A percentile compares a stretch with the other conserved stretches of the same genome.
These are phyloP conservation scores for Hydractinia echinata DNA, from an alignment of 30 jellyfish, hydroid and myxozoan genomes.

Conservation along the genomic window DNA sequence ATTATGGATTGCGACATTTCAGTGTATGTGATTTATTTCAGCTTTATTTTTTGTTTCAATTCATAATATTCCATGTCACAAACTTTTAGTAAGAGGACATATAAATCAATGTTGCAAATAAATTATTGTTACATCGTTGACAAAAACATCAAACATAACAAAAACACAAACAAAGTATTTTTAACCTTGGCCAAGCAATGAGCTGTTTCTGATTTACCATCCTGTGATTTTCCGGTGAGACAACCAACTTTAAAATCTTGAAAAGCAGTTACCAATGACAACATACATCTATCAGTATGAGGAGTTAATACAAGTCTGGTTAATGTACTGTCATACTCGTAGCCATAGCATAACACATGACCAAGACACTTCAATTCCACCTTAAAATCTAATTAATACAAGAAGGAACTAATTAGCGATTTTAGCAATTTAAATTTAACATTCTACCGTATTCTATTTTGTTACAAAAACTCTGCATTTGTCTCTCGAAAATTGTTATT, in stretches of 20 bases:
- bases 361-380: neutral
- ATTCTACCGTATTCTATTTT: too few relatives aligned
- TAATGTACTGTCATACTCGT: neutral
- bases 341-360: neutral
- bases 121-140: too few relatives aligned
- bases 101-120: too few relatives aligned
- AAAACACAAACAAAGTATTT: neutral
- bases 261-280: neutral
- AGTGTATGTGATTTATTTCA: too few relatives aligned
- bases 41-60: too few relatives aligned
- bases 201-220: constrained; percentile 3
- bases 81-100: too few relatives aligned
- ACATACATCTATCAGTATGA: constrained; percentile 3
- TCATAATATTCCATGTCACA: too few relatives aligned
- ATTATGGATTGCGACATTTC: too few relatives aligned
- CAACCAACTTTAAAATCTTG: constrained; percentile 20
- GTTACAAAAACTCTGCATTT: too few relatives aligned
- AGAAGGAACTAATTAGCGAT: neutral
- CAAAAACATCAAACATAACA: neutral
- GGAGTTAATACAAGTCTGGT: neutral
- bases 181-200: constrained; percentile 2
- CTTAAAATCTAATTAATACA: neutral
- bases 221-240: neutral
- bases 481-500: too few relatives aligned
- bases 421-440: too few relatives aligned